These are phyloP conservation scores for Lampropteryx suffumata DNA, from an alignment of 2,888 invertebrate genomes.

Conservation along the genomic window DNA sequence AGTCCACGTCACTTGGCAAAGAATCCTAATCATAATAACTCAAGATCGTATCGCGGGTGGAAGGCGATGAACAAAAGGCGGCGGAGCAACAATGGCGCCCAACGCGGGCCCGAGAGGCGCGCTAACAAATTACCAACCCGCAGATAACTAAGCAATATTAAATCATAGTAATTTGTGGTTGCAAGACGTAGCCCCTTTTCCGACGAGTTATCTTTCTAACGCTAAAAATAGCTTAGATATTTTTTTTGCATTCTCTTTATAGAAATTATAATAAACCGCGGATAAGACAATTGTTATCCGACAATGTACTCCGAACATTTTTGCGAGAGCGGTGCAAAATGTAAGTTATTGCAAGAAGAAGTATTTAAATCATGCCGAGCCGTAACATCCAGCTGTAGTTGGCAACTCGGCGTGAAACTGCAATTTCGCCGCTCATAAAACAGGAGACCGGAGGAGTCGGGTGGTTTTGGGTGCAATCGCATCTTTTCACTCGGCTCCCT, in stretches of 20 bases:
- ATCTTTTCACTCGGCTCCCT: constrained; percentile 71
- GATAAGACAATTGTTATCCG: constrained; percentile 32
- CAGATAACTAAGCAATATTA: constrained; percentile 83
- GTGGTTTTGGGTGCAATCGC: constrained; percentile 62
- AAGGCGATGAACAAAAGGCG: constrained; percentile 81
- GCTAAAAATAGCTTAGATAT: constrained; percentile 49
- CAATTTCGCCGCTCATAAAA: constrained; percentile 74
- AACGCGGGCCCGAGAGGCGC: constrained; percentile 67
- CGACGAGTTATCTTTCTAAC: constrained; percentile 61
- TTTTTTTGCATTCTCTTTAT: constrained; percentile 51
- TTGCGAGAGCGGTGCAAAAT: constrained; percentile 24
- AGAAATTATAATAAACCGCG: constrained; percentile 43
- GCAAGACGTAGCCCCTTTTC: constrained; percentile 69
- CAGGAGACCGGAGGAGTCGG: constrained; percentile 55
- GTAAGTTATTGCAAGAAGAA: constrained; percentile 41
- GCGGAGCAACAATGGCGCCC: constrained; percentile 76
- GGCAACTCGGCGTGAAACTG: constrained; percentile 64
- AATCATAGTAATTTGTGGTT: constrained; percentile 82
- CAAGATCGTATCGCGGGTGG: constrained; percentile 77
- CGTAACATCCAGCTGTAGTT: constrained; percentile 58
- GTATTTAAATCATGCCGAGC: constrained; percentile 60
- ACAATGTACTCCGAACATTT: constrained; percentile 21
- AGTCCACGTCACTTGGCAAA: constrained; percentile 76
- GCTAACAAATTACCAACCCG: constrained; percentile 80
- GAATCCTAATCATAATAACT: constrained; percentile 83